Base-by-base conservation (phyloP, 2,797 vertebrate genomes). In the Spea hammondii region DNA sequence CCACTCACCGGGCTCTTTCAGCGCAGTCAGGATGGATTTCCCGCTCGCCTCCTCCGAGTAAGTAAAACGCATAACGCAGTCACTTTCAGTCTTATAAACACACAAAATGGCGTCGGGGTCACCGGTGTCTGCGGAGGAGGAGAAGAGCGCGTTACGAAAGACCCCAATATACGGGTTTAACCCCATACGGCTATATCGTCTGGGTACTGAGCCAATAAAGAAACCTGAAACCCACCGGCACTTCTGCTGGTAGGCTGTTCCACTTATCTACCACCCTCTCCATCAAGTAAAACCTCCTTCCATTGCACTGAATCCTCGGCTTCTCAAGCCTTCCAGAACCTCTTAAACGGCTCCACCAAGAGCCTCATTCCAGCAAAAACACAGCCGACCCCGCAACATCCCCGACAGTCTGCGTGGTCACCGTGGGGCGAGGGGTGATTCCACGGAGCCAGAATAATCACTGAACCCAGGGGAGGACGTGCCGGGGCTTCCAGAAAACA, bases 51-150 rank as follows among this genome's bases (percentile, higher is more conserved):
- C 96, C 86, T 99, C 98, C 0, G 86, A 86, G 72, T 99, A 99
- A 0, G 95, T 98, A 88, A 99, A 99, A 88, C 96, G 96, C 97
- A 99, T 98, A 83, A 98, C 94, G 0, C 98, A 99, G 65, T 97
- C 95, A 76, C 94, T 90, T 74, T 97, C 92, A 0, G 96, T 96
- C 86, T 95, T 97, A 77, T 96, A 99, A 76, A 96, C 91, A 4
- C 98, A 99, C 3, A 97, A 90, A 70, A 96, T 92, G n/a, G 74
- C 60, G 0, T 89, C 90, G 0, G 92, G 90, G 65, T 95, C 95
- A 0, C 96, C 95, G 0, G 90, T 91, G 80, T 92, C 97, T 99
- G 91, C 8, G 85, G 45, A 83, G 78, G 84, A 48, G 13, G 84
- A 76, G 84, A 77, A 32, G 32, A 32, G 3, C 2, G 32, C 32